Percentiles rank a stretch among this genome's conserved stretches.
Evolutionary conservation across 1,140 invertebrate genomes (phyloP).

Genomic region (Propsilocerus akamusi): DNA sequence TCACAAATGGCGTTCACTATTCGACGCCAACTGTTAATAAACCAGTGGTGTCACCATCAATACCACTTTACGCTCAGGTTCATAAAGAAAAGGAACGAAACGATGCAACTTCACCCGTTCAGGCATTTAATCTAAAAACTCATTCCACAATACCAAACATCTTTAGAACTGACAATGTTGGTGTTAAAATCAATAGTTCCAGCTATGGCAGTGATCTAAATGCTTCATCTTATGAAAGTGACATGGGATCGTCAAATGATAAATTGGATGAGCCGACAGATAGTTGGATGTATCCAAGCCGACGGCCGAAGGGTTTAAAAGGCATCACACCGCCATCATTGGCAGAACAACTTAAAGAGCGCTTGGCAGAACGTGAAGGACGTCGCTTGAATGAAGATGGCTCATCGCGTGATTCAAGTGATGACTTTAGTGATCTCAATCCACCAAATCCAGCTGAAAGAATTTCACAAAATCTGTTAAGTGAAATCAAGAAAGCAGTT

Average conservation of each 20-base stretch:
- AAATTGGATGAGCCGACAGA: slow-evolving; percentile 20
- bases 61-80: slow-evolving; percentile 17
- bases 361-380: slow-evolving; percentile 53
- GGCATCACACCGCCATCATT: slow-evolving; percentile 46
- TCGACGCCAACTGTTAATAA: not conserved
- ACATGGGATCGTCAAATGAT: slow-evolving; percentile 21
- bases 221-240: slow-evolving; percentile 18
- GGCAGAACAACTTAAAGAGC: slow-evolving; percentile 67
- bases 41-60: not conserved
- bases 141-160: slow-evolving; percentile 15
- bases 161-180: slow-evolving; percentile 23
- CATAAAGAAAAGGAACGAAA: slow-evolving; percentile 21
- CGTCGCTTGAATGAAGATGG: slow-evolving; percentile 27
- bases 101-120: slow-evolving; percentile 10
- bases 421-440: slow-evolving; percentile 39
- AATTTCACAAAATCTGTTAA: slow-evolving; percentile 55
- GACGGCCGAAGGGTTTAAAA: slow-evolving; percentile 22
- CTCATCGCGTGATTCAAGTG: slow-evolving; percentile 38
- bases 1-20: slow-evolving; percentile 10
- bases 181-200: slow-evolving; percentile 4
- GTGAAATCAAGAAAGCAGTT: slow-evolving; percentile 66
- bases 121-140: slow-evolving; percentile 5
- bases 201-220: not conserved
- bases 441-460: slow-evolving; percentile 22
- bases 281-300: slow-evolving; percentile 23